phyloP scores from a whole-genome alignment of 2,888 invertebrate genomes.

The Caenorhabditis imperialis region DNA sequence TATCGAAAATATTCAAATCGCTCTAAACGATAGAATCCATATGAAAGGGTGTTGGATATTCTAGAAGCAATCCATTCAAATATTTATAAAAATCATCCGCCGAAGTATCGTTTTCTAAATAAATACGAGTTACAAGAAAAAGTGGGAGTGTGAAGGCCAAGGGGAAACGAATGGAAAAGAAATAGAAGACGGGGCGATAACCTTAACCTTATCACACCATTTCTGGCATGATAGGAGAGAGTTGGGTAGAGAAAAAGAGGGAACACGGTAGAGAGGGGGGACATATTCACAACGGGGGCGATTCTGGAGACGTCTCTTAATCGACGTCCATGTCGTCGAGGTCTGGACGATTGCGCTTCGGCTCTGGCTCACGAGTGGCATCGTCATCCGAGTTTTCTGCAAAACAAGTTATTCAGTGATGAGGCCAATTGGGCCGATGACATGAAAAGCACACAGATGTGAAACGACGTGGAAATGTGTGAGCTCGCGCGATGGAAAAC shows the following conservation, averaged over 20 bases:
- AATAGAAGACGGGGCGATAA: neutral
- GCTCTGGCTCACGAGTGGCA: slow-evolving; percentile 59
- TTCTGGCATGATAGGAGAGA: slow-evolving; percentile 45
- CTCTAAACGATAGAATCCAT: too few relatives aligned
- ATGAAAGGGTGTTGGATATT: too few relatives aligned
- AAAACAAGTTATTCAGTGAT: neutral
- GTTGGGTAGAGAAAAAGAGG: slow-evolving; percentile 5
- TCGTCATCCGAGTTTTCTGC: slow-evolving; percentile 51
- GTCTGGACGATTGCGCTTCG: slow-evolving; percentile 67
- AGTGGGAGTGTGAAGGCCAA: neutral
- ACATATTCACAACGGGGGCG: slow-evolving; percentile 13
- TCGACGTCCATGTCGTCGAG: slow-evolving; percentile 72
- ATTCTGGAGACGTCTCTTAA: slow-evolving; percentile 34
- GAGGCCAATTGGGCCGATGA: too few relatives aligned
- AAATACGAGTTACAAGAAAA: neutral
- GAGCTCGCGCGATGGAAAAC: too few relatives aligned
- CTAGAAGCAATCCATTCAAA: neutral
- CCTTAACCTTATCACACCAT: slow-evolving; percentile 48
- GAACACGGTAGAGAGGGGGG: slow-evolving; percentile 10
- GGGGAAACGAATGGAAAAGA: slow-evolving; percentile 2
- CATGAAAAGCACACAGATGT: too few relatives aligned
- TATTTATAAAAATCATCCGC: neutral
- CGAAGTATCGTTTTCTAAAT: neutral
- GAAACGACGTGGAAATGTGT: too few relatives aligned
- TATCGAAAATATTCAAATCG: too few relatives aligned